These are phyloP conservation scores for Noctua fimbriata DNA, from an alignment of 2,888 invertebrate genomes.

Conservation along the genomic window DNA sequence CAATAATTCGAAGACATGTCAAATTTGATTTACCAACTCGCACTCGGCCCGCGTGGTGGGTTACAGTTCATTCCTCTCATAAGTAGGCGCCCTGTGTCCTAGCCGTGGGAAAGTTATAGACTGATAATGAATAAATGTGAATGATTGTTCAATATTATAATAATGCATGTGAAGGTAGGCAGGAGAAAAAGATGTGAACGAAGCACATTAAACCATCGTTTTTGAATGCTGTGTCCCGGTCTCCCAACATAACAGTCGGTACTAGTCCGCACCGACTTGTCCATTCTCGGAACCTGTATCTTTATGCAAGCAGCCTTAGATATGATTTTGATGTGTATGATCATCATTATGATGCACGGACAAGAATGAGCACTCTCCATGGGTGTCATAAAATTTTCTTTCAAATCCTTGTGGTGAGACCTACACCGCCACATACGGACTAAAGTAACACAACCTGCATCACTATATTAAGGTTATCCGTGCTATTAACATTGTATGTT, in stretches of 20 bases:
- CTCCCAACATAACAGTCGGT: too few relatives aligned
- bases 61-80: neutral
- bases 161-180: too few relatives aligned
- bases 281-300: neutral
- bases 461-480: neutral
- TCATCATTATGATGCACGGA: neutral
- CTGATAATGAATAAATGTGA: neutral
- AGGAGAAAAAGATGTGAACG: too few relatives aligned
- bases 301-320: neutral
- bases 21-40: too few relatives aligned
- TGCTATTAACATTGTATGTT: neutral
- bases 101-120: neutral
- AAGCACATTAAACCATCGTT: too few relatives aligned
- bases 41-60: neutral
- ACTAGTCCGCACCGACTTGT: neutral
- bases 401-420: neutral
- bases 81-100: neutral
- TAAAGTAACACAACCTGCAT: neutral
- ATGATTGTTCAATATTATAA: too few relatives aligned
- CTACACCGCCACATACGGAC: neutral
- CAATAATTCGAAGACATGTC: neutral
- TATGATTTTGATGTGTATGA: neutral
- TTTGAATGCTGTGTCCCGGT: too few relatives aligned
- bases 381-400: neutral
- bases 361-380: neutral